Evolutionary conservation across 2,797 vertebrate species (phyloP), one percentile per base, ranked within the genome.

Genomic region (Podarcis siculus): DNA sequence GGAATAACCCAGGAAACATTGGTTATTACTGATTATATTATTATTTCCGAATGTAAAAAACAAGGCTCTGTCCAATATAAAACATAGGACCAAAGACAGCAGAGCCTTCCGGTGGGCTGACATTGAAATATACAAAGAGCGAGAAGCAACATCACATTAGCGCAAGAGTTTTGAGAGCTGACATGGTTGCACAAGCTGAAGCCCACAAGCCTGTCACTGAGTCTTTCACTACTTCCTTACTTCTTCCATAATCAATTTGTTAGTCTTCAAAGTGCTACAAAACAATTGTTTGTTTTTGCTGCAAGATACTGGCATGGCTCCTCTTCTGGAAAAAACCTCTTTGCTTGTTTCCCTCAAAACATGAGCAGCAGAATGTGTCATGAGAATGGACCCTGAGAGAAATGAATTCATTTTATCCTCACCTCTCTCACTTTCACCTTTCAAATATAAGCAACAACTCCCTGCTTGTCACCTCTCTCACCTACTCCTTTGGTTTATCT

Each of bases 401-500:
- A 87, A 87, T 87, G 58, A 5, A 42, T 92, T 0, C 4, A 78
- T 58, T 45, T 86, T 91, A 89, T 55, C 86, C 87, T 55, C 69
- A 79, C 92, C 86, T 91, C 42, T 92, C 86, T 92, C 88, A 88
- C 90, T 93, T 85, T 94, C 94, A 92, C 93, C 89, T 95, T 95
- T 0, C 30, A 92, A 93, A 92, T 10, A 94, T 86, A 85, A 93
- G 82, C 93, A 94, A 66, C 23, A 83, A 88, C 92, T 91, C 92
- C 86, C 90, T 91, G 86, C 89, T 55, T 92, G 87, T 95, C 95
- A 89, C 95, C 87, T 91, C 93, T 92, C 39, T 19, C 67, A 0
- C 3, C 83, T 87, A 92, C 94, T 95, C 92, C 95, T 93, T 94
- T 96, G 96, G 95, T 95, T 95, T 94, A 94, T 92, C 91, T 95